Evolutionary conservation across 2,888 invertebrate species (phyloP).

Genomic region (Sarcophaga subvicina): DNA sequence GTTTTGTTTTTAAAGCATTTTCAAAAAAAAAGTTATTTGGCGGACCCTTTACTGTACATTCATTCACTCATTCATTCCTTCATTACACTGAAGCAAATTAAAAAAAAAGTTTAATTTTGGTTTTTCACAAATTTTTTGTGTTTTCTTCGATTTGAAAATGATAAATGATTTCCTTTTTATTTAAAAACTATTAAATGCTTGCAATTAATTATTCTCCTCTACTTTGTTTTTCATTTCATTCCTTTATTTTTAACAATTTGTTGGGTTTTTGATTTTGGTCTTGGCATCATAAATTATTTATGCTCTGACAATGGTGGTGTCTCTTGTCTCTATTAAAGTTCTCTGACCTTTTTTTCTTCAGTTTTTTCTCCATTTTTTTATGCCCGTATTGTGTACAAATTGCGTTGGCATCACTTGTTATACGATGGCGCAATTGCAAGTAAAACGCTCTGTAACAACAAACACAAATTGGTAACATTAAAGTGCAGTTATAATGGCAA

Average conservation of each 20-base stretch:
- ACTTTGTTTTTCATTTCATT: background rate
- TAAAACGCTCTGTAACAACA: background rate
- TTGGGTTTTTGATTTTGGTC: background rate
- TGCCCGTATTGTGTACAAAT: conserved; percentile 4
- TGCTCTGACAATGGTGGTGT: background rate
- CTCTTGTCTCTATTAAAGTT: conserved; percentile 12
- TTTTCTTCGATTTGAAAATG: conserved; percentile 15
- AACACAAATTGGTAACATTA: conserved; percentile 6
- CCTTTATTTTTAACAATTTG: conserved; percentile 32
- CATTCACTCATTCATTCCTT: background rate
- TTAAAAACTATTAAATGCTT: conserved; percentile 45
- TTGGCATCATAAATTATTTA: background rate
- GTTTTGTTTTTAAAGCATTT: too few species aligned
- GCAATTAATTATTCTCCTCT: conserved; percentile 10
- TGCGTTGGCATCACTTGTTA: conserved; percentile 48
- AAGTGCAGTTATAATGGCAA: background rate
- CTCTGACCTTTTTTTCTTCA: conserved; percentile 22
- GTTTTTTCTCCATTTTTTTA: conserved; percentile 7
- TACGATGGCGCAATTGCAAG: conserved; percentile 33
- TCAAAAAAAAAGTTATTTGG: too few species aligned
- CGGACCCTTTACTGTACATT: background rate
- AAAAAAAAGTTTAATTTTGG: background rate
- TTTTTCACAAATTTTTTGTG: background rate
- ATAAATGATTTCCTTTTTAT: conserved; percentile 51
- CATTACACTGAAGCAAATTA: background rate